A percentile compares a stretch with the other conserved stretches of the same genome.
These are phyloP conservation scores for Melanocharis versteri DNA, from an alignment of 2,113 vertebrate genomes.

Conservation along the genomic window DNA sequence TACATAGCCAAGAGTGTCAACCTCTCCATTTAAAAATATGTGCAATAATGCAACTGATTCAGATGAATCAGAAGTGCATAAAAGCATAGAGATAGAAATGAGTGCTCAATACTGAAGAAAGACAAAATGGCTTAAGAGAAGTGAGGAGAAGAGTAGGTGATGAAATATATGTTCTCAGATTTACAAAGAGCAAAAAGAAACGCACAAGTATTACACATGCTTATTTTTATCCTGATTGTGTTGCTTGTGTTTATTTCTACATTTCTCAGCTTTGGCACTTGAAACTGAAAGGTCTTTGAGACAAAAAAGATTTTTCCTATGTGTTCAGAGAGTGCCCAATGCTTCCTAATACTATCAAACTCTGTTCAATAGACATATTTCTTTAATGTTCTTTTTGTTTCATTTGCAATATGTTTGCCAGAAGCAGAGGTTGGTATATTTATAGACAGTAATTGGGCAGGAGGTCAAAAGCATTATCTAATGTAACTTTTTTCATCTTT, in stretches of 20 bases:
- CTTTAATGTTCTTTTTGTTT: constrained; percentile 34
- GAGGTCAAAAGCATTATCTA: constrained; percentile 60
- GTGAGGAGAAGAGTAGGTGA: not conserved
- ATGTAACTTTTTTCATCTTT: constrained; percentile 62
- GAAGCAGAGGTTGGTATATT: constrained; percentile 54
- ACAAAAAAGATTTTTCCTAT: not conserved
- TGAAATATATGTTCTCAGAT: not conserved
- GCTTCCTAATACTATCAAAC: not conserved
- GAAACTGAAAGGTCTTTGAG: not conserved
- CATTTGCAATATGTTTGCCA: constrained; percentile 38
- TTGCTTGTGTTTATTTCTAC: not conserved
- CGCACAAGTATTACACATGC: rapidly evolving
- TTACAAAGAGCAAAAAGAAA: not conserved
- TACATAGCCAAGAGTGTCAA: not conserved
- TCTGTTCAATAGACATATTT: not conserved
- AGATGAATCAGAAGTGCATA: not conserved
- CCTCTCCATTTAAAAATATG: not conserved
- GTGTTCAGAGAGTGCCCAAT: not conserved
- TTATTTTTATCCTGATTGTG: not conserved
- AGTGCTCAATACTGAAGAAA: not conserved
- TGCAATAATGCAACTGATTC: not conserved
- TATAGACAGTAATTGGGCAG: constrained; percentile 53
- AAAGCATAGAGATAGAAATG: not conserved
- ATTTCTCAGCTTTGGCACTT: not conserved
- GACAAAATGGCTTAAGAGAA: not conserved